Evolutionary conservation across 2,888 invertebrate genomes (phyloP), one percentile per base, ranked within the genome.

Genomic region (Azorinus chamasolen): DNA sequence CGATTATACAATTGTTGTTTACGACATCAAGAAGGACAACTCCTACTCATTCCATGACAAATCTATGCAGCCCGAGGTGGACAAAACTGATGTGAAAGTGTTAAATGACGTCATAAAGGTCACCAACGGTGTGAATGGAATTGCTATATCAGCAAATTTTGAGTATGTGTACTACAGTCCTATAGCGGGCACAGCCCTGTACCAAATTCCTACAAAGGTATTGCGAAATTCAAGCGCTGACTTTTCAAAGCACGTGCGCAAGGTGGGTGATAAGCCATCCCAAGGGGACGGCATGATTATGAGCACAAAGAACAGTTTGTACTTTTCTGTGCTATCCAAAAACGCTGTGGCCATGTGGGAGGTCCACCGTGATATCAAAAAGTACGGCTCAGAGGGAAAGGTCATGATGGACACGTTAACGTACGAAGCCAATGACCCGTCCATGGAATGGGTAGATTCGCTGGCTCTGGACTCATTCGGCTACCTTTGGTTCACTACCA

Each of bases 141-240:
- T 90, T 12, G 89, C 89, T 12, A 86, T 90, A 72, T 86, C 87
- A 0, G 83, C 85, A 0, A 86, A 87, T 54, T 88, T 88, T 54
- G 54, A 80, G 0, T 87, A 81, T 62, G 77, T 90, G 1, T 87
- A 87, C 48, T 90, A 86, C 70, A 85, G 85, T 22, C 81, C 88
- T 2, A 77, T 90, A 1, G 83, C 80, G 6, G 87, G 87, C 1
- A 76, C 73, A 5, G 74, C 68, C 0, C 58, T 89, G 8, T 89
- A 87, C 55, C 82, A 83, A 51, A 75, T 87, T 14, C 84, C 88
- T 5, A 88, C 88, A 2, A 43, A 69, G 22, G 63, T 83, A 0
- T 71, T 88, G 12, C 48, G 86, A 18, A 70, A 82, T 18, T 58
- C 65, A 1, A 51, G 55, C 8, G 59, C 76, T 3, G 48, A 71